phyloP scores from a whole-genome alignment of 2,888 invertebrate genomes.

The Mimas tiliae region DNA sequence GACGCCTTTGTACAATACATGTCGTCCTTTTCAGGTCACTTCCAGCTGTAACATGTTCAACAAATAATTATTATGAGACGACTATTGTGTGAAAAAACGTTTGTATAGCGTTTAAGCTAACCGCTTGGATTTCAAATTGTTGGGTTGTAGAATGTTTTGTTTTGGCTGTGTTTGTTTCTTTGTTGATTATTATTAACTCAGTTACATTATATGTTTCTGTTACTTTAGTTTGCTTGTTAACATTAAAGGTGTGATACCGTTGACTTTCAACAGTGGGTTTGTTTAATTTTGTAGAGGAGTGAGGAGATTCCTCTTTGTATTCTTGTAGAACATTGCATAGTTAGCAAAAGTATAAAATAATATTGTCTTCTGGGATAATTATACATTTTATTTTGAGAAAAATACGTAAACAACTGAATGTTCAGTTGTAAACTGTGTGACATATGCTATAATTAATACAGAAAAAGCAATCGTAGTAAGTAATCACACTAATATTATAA shows the following conservation, averaged over 20 bases:
- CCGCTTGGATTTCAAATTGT: slow-evolving; percentile 34
- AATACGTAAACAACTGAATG: too few relatives aligned
- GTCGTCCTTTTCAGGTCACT: slow-evolving; percentile 80
- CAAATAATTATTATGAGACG: slow-evolving; percentile 68
- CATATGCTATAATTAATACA: too few relatives aligned
- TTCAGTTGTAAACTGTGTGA: too few relatives aligned
- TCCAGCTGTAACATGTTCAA: slow-evolving; percentile 71
- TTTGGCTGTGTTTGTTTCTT: not conserved
- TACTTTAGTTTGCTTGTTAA: not conserved
- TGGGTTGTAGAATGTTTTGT: slow-evolving; percentile 21
- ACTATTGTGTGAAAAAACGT: slow-evolving; percentile 57
- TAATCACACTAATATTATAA: too few relatives aligned
- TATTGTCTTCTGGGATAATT: too few relatives aligned
- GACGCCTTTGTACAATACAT: slow-evolving; percentile 68
- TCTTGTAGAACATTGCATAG: not conserved
- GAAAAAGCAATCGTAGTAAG: too few relatives aligned
- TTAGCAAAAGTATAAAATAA: not conserved
- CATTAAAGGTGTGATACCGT: not conserved
- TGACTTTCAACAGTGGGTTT: not conserved
- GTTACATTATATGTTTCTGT: not conserved
- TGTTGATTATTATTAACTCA: not conserved
- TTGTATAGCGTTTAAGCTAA: slow-evolving; percentile 40
- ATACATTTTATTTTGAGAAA: too few relatives aligned
- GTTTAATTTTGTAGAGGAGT: not conserved
- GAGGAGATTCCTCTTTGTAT: not conserved